A percentile compares a stretch with the other conserved stretches of the same genome.
These are phyloP conservation scores for Felis catus DNA, from an alignment of 2,113 vertebrate genomes.

Conservation along the genomic window DNA sequence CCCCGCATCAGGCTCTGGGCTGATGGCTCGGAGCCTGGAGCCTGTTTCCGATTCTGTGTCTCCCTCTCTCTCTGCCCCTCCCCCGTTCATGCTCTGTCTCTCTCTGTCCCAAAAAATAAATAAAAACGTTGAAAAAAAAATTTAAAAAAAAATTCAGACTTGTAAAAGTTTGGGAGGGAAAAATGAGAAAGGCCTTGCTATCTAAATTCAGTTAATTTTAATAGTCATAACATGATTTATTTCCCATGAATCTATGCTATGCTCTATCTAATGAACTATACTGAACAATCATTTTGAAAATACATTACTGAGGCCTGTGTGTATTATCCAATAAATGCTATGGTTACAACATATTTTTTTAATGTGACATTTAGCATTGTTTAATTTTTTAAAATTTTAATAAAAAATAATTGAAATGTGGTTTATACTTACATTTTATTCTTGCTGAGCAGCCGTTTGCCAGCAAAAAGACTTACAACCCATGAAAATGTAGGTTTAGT, in stretches of 20 bases:
- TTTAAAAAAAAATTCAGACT: not conserved
- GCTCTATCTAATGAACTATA: not conserved
- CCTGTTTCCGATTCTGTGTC: too few species aligned
- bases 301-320: not conserved
- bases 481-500: not conserved
- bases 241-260: not conserved
- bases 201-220: constrained; percentile 32
- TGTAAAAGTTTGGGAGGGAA: not conserved
- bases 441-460: not conserved
- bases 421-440: not conserved
- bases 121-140: too few species aligned
- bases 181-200: not conserved
- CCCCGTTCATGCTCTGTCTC: too few species aligned
- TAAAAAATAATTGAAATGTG: not conserved
- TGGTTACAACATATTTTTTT: not conserved
- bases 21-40: too few species aligned
- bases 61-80: too few species aligned
- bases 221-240: not conserved
- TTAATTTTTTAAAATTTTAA: constrained; percentile 42
- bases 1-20: too few species aligned
- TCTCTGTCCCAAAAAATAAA: too few species aligned
- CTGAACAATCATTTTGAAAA: constrained; percentile 8
- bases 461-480: not conserved
- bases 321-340: not conserved
- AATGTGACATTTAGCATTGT: not conserved